phyloP scores from a whole-genome alignment of 2,888 invertebrate genomes.

The Cinara cedri region DNA sequence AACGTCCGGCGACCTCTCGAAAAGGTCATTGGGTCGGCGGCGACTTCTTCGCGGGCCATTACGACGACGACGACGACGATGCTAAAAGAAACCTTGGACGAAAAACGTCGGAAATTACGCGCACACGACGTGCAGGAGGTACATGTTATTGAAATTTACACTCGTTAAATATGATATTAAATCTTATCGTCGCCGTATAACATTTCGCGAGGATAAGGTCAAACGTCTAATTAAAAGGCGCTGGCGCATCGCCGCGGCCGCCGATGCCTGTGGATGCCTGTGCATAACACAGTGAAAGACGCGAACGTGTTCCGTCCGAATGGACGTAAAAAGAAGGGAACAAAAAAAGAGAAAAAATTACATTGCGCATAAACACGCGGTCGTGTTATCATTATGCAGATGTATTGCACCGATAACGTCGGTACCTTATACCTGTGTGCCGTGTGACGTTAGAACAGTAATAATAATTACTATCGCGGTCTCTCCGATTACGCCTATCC shows the following conservation, averaged over 20 bases:
- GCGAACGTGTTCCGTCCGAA: neutral
- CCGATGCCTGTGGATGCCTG: no score
- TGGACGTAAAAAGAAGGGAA: neutral
- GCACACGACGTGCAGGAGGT: neutral
- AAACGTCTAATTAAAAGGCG: conserved; percentile 23
- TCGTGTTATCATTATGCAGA: conserved; percentile 3
- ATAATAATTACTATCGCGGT: neutral
- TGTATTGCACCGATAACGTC: neutral
- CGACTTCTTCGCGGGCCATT: neutral
- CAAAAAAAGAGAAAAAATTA: neutral
- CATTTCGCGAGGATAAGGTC: neutral
- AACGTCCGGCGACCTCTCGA: no score
- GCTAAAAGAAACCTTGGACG: neutral
- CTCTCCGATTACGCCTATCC: neutral
- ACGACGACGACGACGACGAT: conserved; percentile 4
- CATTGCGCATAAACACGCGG: neutral
- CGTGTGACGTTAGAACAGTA: no score
- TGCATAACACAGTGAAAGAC: no score
- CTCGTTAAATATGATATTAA: neutral
- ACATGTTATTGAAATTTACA: neutral
- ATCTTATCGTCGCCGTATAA: neutral
- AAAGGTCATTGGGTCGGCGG: no score
- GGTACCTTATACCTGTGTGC: no score
- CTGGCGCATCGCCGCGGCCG: conserved; percentile 17
- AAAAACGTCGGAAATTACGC: neutral